Evolutionary conservation across 2,113 vertebrate species (phyloP).

Genomic region (Pelodiscus sinensis): DNA sequence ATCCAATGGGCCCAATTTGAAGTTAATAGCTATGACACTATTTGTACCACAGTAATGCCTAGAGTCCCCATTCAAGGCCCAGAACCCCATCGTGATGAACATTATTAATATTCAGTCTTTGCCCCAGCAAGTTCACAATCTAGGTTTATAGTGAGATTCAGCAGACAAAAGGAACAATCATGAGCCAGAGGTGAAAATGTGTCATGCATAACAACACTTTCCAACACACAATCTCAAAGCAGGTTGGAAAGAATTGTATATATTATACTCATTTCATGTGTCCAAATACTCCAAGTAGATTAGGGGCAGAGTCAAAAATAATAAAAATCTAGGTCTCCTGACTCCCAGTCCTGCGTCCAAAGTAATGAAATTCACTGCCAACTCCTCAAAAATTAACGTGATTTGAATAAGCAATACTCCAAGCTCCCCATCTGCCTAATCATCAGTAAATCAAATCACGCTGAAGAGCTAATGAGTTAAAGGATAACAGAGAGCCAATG

Average conservation of each 20-base stretch:
- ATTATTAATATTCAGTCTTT: not conserved
- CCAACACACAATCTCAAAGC: not conserved
- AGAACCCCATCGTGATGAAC: not conserved
- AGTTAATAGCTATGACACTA: not conserved
- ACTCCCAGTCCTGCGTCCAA: not conserved
- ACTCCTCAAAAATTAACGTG: not conserved
- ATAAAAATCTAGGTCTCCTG: not conserved
- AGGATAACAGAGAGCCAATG: conserved; percentile 2
- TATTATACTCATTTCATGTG: not conserved
- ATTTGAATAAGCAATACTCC: not conserved
- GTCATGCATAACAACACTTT: not conserved
- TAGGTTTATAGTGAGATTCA: not conserved
- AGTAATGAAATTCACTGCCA: not conserved
- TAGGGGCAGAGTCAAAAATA: not conserved
- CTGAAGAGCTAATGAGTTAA: not conserved
- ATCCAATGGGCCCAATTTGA: not conserved
- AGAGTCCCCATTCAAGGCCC: not conserved
- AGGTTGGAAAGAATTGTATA: not conserved
- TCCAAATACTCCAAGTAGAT: not conserved
- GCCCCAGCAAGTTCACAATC: not conserved
- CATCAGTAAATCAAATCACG: not conserved
- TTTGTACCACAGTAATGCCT: not conserved
- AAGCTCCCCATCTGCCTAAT: not conserved
- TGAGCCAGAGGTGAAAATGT: not conserved
- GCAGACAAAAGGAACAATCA: not conserved